Base-by-base conservation (phyloP, 2,113 vertebrate genomes). In the Charadrius vociferus region DNA sequence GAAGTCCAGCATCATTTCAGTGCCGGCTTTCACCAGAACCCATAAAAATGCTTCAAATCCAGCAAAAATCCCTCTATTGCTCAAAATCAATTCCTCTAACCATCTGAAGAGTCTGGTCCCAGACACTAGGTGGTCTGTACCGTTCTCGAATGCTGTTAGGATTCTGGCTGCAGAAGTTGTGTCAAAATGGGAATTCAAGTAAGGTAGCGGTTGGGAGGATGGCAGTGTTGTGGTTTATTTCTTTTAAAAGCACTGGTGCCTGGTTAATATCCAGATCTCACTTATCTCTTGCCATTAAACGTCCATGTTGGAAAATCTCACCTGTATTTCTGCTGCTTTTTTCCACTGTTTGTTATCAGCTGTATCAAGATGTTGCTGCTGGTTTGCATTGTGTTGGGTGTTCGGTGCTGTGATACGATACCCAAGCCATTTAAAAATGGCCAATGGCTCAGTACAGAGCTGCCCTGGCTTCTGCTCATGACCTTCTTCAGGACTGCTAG, bases 11-110 rank as follows among this genome's bases (percentile, higher is more conserved):
- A 55, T 82, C 14, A 4, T 77, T 93, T 77, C 88, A 66, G 39
- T 62, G 78, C 66, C 4, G 3, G 45, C 56, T 93, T 91, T 85
- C 84, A 66, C 37, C 26, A 81, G 32, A 87, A 70, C 45, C 27
- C 58, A 19, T 92, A 61, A 80, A 88, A 91, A 87, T 58, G 39
- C 53, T 94, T 43, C 30, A 96, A 82, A 95, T 87, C 66, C 66
- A 50, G 36, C 24, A 85, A 82, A 92, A 90, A 93, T 50, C 74
- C 53, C n/a, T 3, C 13, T 55, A 1, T 47, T 43, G 47, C 29
- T 87, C 36, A 65, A 89, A 90, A 66, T 85, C 8, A 66, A 63
- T 80, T 70, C 53, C 29, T 85, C 37, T 43, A 56, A 36, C 34
- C 27, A 39, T 70, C 20, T 58, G 39, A 61, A 75, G 72, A 52